A percentile compares a stretch with the other conserved stretches of the same genome.
These are phyloP conservation scores for Cynoglossus semilaevis DNA, from an alignment of 2,113 vertebrate genomes.

Conservation along the genomic window DNA sequence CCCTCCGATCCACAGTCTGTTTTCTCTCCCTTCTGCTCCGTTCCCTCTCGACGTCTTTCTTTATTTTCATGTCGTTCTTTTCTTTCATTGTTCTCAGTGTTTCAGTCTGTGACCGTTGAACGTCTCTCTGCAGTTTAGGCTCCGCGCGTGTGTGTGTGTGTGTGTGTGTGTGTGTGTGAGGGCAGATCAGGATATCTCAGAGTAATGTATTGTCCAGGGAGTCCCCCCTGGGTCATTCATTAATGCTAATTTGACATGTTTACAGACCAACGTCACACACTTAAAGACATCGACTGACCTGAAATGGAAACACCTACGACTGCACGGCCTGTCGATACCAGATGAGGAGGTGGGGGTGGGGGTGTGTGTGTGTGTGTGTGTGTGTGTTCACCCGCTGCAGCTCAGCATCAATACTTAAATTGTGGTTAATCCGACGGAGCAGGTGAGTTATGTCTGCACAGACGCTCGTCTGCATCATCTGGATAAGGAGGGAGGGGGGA, in stretches of 20 bases:
- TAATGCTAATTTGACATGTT: slow-evolving; percentile 78
- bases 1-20: slow-evolving; percentile 54
- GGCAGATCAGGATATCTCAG: slow-evolving; percentile 70
- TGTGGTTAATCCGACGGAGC: slow-evolving; percentile 66
- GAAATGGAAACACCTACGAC: slow-evolving; percentile 77
- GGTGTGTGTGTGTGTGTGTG: slow-evolving; percentile 22
- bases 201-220: slow-evolving; percentile 74
- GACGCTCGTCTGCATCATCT: slow-evolving; percentile 47
- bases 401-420: slow-evolving; percentile 68
- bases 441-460: slow-evolving; percentile 66
- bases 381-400: slow-evolving; percentile 36
- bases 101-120: slow-evolving; percentile 61
- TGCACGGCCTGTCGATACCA: slow-evolving; percentile 63
- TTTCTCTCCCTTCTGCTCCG: slow-evolving; percentile 62
- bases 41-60: slow-evolving; percentile 55
- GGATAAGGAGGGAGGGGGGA: too few species aligned
- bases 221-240: slow-evolving; percentile 71
- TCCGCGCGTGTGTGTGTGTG: slow-evolving; percentile 35
- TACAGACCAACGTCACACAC: slow-evolving; percentile 77
- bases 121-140: slow-evolving; percentile 61
- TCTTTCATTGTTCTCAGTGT: slow-evolving; percentile 4
- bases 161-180: slow-evolving; percentile 49
- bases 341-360: slow-evolving; percentile 62
- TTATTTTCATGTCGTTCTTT: slow-evolving; percentile 44
- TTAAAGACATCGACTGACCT: slow-evolving; percentile 76